Base-by-base conservation (phyloP, 2,888 invertebrate genomes). In the Epirrita christyi region DNA sequence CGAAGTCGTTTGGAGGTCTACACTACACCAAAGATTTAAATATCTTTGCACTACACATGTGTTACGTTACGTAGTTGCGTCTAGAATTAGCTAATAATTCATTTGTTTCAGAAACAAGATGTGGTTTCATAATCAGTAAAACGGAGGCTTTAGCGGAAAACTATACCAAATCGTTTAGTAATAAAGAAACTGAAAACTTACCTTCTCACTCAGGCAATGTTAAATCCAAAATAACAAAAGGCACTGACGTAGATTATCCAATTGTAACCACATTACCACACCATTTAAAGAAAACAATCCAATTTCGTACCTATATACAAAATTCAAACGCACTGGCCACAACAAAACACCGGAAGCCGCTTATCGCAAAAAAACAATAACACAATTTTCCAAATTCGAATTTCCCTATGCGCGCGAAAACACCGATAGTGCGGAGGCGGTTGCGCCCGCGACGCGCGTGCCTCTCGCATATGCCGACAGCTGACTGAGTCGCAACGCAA, bases 361-460 rank as follows among this genome's bases (percentile, higher is more conserved):
- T 13, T 6, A 37, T 13, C 34, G n/a, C 34, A 36, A 11, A 36
- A 36, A 57, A 51, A 56, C 11, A 46, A 58, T 50, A 11, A n/a
- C 47, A 42, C 41, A 14, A 48, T 53, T 63, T 63, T 58, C 49
- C 32, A 47, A 61, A 59, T 53, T 59, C 48, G 55, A 55, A 61
- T 58, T 52, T 57, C 34, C 37, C 53, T 58, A 57, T 72, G 71
- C 80, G 83, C 86, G 85, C 86, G 85, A 82, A 81, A 78, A 71
- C 68, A 67, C n/a, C 71, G 69, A 70, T 63, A 72, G 66, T 65
- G 66, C 66, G 75, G n/a, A 68, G 65, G 63, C 63, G 69, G 76
- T 64, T 86, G 90, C 89, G 90, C 91, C 87, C 86, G 86, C 89
- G 83, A 80, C 86, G 85, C 85, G 77, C 91, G 89, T 89, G 84